Base-by-base conservation (phyloP, 2,797 vertebrate species). In the Oreochromis grahami region DNA sequence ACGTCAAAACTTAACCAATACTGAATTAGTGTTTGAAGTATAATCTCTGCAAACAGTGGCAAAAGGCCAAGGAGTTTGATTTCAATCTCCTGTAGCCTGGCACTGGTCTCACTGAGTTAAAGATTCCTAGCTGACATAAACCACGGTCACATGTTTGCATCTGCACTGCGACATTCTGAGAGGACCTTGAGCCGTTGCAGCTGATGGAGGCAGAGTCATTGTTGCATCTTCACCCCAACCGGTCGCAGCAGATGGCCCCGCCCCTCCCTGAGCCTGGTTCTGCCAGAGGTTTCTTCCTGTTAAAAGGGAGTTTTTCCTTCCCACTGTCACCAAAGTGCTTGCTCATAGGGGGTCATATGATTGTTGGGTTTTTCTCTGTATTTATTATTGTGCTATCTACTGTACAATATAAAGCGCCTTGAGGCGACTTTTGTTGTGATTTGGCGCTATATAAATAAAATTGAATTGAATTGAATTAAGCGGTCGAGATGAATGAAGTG, bases 61-160 rank as follows among this genome's bases (percentile, higher is more conserved):
- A 19, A 50, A 50, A 50, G 17, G 17, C 48, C 17, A 52, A 5
- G n/a, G 34, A 65, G 19, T 36, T 8, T 0, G 34, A n/a, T 13
- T n/a, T 0, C 3, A 19, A 32, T 48, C 24, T 70, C 34, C 19
- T 5, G 36, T 1, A 38, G 0, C 11, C 19, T 24, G 4, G 24
- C 43, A 32, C 11, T 12, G 41, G 68, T 72, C 68, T 26, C 68
- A 72, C 41, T 0, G 41, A 29, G 68, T 48, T 48, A 48, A 72
- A 29, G 15, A 72, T 5, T 72, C 41, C 3, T 29, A 5, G 43
- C 43, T n/a, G 70, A 4, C 43, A 74, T 32, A 13, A 74, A 74
- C 43, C 43, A 50, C 43, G 7, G 70, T 74, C 70, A 74, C 68
- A 74, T 74, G 43, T 74, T 60, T 29, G 56, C 38, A 45, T 2